phyloP scores from a whole-genome alignment of 2,888 invertebrate species.

The Eupeodes latifasciatus region DNA sequence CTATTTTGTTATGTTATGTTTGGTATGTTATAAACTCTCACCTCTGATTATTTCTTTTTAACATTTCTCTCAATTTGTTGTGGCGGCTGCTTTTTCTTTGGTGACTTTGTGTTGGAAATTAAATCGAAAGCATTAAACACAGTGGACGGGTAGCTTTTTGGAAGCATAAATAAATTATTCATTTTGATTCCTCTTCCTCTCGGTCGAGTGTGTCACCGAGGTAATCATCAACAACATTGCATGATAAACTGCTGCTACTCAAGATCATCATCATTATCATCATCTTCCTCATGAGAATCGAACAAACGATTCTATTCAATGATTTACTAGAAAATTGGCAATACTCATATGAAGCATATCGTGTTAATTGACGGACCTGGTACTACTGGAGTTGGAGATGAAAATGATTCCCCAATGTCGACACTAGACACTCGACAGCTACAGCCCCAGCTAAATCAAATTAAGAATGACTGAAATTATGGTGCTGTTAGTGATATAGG shows the following conservation, averaged over 20 bases:
- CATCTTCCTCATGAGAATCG: conserved; percentile 21
- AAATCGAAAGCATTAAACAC: conserved; percentile 73
- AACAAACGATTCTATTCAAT: conserved; percentile 67
- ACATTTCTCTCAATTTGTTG: conserved; percentile 74
- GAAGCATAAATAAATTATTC: conserved; percentile 72
- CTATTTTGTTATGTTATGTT: not conserved
- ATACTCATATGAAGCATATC: conserved; percentile 33
- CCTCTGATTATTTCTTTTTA: conserved; percentile 74
- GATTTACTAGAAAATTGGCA: conserved; percentile 37
- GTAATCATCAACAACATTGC: conserved; percentile 64
- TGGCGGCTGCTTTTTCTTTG: conserved; percentile 66
- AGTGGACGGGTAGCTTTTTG: conserved; percentile 72
- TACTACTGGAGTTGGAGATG: not conserved
- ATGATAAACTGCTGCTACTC: conserved; percentile 38
- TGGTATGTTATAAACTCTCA: conserved; percentile 24
- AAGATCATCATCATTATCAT: conserved; percentile 38
- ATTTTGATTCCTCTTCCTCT: conserved; percentile 71
- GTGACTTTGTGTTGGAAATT: conserved; percentile 65
- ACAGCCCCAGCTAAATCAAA: not conserved
- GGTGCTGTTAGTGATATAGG: conserved; percentile 34
- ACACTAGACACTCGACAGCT: not conserved
- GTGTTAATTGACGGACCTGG: not conserved
- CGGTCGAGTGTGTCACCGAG: conserved; percentile 36
- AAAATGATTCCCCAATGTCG: conserved; percentile 26
- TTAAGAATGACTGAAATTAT: conserved; percentile 38